Conservation (phyloP, 2,113 vertebrate species). For the Toxotes chatareus region DNA sequence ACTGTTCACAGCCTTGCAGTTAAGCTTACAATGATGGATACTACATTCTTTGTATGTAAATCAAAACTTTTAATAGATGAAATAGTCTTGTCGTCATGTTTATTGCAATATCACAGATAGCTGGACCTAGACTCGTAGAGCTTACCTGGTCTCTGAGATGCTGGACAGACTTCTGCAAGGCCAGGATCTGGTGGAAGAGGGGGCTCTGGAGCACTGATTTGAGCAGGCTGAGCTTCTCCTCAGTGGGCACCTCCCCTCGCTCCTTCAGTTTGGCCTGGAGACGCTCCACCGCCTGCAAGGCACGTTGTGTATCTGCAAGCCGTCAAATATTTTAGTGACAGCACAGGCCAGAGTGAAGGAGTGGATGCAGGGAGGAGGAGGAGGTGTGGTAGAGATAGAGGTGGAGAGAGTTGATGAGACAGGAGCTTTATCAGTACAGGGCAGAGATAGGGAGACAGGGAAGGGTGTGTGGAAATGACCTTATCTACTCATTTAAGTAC, state of each 20-base stretch:
- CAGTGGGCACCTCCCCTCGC: constrained; percentile 89
- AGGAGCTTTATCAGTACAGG: constrained; percentile 48
- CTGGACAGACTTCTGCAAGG: constrained; percentile 93
- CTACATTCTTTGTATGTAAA: background rate
- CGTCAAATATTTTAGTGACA: constrained; percentile 78
- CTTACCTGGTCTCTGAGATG: constrained; percentile 93
- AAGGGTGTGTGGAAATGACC: constrained; percentile 9
- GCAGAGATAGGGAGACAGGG: constrained; percentile 27
- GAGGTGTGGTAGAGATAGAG: constrained; percentile 40
- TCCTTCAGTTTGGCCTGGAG: constrained; percentile 94
- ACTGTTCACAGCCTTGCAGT: background rate
- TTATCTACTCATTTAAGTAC: background rate
- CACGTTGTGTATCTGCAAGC: constrained; percentile 90
- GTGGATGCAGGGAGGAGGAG: constrained; percentile 25
- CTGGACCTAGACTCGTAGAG: background rate
- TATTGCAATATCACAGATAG: background rate
- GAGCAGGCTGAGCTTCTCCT: constrained; percentile 93
- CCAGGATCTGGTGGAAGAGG: constrained; percentile 97
- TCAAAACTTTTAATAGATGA: background rate
- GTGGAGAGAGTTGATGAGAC: constrained; percentile 46
- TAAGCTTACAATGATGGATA: background rate
- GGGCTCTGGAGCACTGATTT: constrained; percentile 96
- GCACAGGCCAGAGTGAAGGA: constrained; percentile 36
- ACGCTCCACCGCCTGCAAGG: constrained; percentile 95
- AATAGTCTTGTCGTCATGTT: background rate